Base-by-base conservation (phyloP, 2,113 vertebrate genomes). In the Trichomycterus rosablanca region DNA sequence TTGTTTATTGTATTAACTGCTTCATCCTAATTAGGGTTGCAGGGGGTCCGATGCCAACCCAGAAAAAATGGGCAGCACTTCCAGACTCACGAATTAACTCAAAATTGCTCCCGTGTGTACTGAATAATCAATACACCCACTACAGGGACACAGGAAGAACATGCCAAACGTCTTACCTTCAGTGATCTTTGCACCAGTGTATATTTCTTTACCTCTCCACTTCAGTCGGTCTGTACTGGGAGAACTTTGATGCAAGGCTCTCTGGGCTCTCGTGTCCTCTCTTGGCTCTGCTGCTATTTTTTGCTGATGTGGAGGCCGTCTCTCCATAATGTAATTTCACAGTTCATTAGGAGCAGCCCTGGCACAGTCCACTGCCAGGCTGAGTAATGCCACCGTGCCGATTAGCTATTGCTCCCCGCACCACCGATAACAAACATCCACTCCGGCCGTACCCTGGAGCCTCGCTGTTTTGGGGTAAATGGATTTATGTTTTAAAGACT, bases 281-380 rank as follows among this genome's bases (percentile, higher is more conserved):
- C 37, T 64, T 69, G 55, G 51, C 42, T 73, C 46, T 75, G 64
- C 74, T 76, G 73, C 68, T 50, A 20, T 50, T 55, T 60, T 58
- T 62, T 55, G 57, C 56, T 74, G 62, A 61, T 74, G 60, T 56
- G 69, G 75, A 73, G 71, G 73, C 74, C 63, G 78, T 77, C 70
- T 66, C 63, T 73, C 69, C 71, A 73, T 81, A 81, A 82, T 82
- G 74, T 81, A 67, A 83, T 84, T 86, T 86, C 81, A 83, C 77
- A 79, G 79, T 76, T 85, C 78, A 83, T 86, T 87, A 85, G 71
- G 73, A 68, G 63, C 71, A 45, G 66, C 39, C 66, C 71, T 74
- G 48, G 40, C 71, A 80, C 65, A 42, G 32, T 66, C 61, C 63
- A 72, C 65, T 76, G 71, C 76, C 68, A 68, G 67, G 71, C 73